Conservation (phyloP, 2,113 vertebrate genomes). For the Scomber japonicus region DNA sequence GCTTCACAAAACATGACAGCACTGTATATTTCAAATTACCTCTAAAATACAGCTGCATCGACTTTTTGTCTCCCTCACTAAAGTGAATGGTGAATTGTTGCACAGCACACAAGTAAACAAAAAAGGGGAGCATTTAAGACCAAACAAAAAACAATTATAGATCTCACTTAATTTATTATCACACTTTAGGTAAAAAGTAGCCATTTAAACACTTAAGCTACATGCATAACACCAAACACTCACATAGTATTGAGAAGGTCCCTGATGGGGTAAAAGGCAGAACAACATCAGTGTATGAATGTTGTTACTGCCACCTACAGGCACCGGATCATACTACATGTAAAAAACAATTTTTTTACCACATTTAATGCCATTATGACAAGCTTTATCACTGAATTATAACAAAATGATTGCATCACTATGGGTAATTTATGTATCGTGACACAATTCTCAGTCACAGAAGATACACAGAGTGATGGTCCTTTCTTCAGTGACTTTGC, state of each 20-base stretch:
- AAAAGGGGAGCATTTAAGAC: neutral
- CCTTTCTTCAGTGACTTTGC: neutral
- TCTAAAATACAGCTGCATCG: slow-evolving; percentile 8
- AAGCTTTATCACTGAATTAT: neutral
- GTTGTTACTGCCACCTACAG: slow-evolving; percentile 78
- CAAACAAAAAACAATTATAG: neutral
- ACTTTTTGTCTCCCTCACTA: slow-evolving; percentile 9
- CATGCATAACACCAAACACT: neutral
- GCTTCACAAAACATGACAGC: slow-evolving; percentile 27
- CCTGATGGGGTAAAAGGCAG: neutral
- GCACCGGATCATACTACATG: slow-evolving; percentile 24
- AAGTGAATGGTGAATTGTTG: slow-evolving; percentile 8
- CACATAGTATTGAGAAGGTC: neutral
- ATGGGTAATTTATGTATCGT: slow-evolving; percentile 4
- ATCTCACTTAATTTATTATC: neutral
- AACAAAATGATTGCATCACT: neutral
- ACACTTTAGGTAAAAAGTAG: neutral
- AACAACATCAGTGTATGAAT: slow-evolving; percentile 40
- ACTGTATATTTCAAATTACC: slow-evolving; percentile 35
- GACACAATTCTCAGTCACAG: slow-evolving; percentile 2
- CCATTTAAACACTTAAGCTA: neutral
- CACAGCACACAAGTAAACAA: slow-evolving; percentile 8
- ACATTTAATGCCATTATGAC: neutral
- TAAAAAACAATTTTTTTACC: neutral
- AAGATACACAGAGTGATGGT: neutral